Conservation (phyloP, 2,113 vertebrate genomes). For the Chiloscyllium plagiosum region DNA sequence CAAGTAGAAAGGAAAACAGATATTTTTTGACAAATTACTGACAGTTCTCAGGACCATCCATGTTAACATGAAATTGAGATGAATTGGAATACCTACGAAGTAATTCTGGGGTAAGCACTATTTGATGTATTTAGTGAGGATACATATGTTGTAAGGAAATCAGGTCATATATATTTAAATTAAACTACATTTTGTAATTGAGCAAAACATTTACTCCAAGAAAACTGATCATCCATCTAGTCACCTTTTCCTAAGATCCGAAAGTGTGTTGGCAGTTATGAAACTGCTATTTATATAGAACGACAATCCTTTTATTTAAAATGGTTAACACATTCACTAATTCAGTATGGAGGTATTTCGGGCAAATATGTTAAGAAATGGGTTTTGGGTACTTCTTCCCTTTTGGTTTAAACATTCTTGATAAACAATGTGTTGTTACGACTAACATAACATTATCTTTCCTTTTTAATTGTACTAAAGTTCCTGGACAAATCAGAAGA, state of each 20-base stretch:
- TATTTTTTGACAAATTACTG: neutral
- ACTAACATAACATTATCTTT: neutral
- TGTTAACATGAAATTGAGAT: neutral
- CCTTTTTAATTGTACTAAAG: conserved; percentile 49
- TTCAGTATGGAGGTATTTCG: neutral
- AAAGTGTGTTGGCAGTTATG: neutral
- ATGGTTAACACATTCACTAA: neutral
- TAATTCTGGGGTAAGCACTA: neutral
- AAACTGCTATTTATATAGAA: neutral
- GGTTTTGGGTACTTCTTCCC: neutral
- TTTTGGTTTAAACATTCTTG: neutral
- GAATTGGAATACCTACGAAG: neutral
- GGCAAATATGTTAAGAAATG: neutral
- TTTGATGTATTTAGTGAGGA: neutral
- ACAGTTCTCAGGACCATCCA: neutral
- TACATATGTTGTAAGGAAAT: neutral
- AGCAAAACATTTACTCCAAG: neutral
- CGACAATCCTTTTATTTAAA: neutral
- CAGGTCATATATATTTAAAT: neutral
- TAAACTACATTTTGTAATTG: neutral
- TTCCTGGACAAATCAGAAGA: conserved; percentile 95
- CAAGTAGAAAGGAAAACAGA: neutral
- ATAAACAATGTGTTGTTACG: neutral
- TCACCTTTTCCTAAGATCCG: neutral
- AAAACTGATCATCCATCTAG: neutral